Conservation (phyloP, 2,797 vertebrate species). For the Trachops cirrhosus region DNA sequence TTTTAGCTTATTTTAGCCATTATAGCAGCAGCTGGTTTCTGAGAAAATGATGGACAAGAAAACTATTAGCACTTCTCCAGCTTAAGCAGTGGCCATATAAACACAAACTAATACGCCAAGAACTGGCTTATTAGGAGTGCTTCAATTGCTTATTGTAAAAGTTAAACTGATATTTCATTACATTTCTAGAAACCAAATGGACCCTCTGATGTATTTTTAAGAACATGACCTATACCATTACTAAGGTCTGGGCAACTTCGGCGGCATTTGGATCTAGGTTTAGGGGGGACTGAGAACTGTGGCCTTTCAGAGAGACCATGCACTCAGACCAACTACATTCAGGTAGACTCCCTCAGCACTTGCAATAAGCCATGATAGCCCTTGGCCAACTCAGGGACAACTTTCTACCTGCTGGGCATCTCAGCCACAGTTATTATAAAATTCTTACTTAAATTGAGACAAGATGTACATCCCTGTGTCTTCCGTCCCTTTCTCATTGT, state of each 20-base stretch:
- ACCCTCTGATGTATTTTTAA: background rate
- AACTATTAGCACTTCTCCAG: background rate
- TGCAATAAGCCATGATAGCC: fast-evolving
- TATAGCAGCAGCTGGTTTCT: constrained; percentile 31
- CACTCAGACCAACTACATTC: background rate
- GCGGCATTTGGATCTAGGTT: background rate
- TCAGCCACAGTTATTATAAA: background rate
- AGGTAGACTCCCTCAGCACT: background rate
- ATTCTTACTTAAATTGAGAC: background rate
- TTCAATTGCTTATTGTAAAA: background rate
- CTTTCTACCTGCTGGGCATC: background rate
- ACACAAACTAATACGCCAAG: background rate
- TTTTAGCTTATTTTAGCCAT: constrained; percentile 41
- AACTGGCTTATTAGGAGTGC: background rate
- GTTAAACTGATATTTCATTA: background rate
- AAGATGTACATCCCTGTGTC: background rate
- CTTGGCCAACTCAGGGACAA: background rate
- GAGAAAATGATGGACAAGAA: constrained; percentile 31
- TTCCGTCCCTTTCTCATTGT: background rate
- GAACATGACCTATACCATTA: background rate
- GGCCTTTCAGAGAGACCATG: background rate
- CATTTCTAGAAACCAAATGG: background rate
- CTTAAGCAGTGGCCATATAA: background rate
- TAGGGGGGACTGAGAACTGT: background rate
- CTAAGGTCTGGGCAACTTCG: background rate